Conservation (phyloP, 2,113 vertebrate genomes). For the Campylomormyrus tamandua region DNA sequence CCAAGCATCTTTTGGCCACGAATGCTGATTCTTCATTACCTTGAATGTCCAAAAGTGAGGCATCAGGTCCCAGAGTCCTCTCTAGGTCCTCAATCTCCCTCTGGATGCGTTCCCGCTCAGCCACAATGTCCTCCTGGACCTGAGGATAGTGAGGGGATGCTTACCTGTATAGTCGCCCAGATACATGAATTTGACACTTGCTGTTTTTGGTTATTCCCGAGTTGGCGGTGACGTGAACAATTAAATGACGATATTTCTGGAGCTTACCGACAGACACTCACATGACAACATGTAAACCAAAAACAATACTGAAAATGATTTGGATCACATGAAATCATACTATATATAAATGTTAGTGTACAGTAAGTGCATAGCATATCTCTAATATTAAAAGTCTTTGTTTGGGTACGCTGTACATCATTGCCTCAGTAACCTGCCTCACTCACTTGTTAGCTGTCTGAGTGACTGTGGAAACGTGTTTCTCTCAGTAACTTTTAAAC, state of each 20-base stretch:
- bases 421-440: too few relatives aligned
- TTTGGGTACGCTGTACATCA: too few relatives aligned
- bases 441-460: too few relatives aligned
- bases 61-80: slow-evolving; percentile 50
- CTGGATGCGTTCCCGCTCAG: slow-evolving; percentile 56
- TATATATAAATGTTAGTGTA: not conserved
- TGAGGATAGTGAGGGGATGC: not conserved
- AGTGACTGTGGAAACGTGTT: too few relatives aligned
- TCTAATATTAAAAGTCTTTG: not conserved
- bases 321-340: not conserved
- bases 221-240: not conserved
- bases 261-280: not conserved
- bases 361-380: not conserved
- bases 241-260: not conserved
- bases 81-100: slow-evolving; percentile 67
- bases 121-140: slow-evolving; percentile 42
- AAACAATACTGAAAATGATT: not conserved
- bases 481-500: too few relatives aligned
- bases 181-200: not conserved
- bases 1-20: not conserved
- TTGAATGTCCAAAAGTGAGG: accelerated
- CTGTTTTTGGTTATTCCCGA: not conserved
- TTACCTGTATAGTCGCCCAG: not conserved
- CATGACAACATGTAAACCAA: not conserved
- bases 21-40: slow-evolving; percentile 19